These are phyloP conservation scores for Achroia grisella DNA, from an alignment of 1,140 invertebrate species.

Conservation along the genomic window DNA sequence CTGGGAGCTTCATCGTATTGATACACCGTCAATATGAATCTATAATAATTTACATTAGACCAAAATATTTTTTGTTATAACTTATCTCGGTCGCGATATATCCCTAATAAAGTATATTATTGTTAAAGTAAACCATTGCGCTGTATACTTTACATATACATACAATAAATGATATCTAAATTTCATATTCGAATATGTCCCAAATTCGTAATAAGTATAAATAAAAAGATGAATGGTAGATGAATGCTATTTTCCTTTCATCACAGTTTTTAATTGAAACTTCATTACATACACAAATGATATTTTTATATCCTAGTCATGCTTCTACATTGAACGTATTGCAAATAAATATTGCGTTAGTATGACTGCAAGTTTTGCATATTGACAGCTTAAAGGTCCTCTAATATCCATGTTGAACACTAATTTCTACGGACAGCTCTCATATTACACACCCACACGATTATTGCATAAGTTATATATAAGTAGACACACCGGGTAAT, in stretches of 20 bases:
- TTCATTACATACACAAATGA: neutral
- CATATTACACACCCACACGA: conserved; percentile 43
- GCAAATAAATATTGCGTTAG: neutral
- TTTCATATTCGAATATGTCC: no score
- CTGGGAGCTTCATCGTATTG: no score
- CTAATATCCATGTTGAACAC: conserved; percentile 29
- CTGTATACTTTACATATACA: no score
- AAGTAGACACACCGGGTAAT: conserved; percentile 34
- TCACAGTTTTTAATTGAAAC: neutral
- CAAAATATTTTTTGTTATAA: no score
- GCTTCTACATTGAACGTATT: neutral
- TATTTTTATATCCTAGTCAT: neutral
- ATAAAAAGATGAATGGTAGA: no score
- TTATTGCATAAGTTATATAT: conserved; percentile 43
- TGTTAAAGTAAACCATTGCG: no score
- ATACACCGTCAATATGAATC: no score
- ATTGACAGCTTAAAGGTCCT: conserved; percentile 3
- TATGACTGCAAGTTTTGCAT: neutral
- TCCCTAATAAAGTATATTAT: no score
- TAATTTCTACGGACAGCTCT: conserved; percentile 52
- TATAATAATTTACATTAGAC: no score
- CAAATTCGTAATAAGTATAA: no score
- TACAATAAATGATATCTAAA: no score
- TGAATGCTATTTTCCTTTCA: neutral
- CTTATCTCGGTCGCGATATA: no score